Percentiles rank a stretch among this genome's conserved stretches.
phyloP scores from a whole-genome alignment of 1,140 invertebrate species.

The Leptestheria dahalacensis region DNA sequence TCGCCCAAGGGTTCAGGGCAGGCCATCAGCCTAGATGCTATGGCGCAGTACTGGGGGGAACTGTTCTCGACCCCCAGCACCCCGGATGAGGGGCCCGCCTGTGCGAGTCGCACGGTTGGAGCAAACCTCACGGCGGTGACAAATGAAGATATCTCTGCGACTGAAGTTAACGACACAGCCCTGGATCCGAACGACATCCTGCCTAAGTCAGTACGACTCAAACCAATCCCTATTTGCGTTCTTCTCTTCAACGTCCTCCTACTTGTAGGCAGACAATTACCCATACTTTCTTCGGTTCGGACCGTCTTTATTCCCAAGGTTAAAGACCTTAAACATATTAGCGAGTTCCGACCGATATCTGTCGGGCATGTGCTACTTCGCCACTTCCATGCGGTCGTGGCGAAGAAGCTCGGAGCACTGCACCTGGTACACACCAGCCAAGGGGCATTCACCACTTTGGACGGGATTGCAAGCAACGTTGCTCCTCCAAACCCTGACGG shows the following conservation, averaged over 20 bases:
- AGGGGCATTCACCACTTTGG: conserved; percentile 19
- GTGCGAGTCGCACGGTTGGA: neutral
- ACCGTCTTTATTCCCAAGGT: conserved; percentile 24
- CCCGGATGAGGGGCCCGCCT: neutral
- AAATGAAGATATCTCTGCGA: neutral
- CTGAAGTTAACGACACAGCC: neutral
- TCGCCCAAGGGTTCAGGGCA: conserved; percentile 13
- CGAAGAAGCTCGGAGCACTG: conserved; percentile 15
- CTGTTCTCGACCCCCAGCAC: conserved; percentile 18
- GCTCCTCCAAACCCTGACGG: conserved; percentile 13
- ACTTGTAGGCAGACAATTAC: neutral
- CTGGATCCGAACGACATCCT: neutral
- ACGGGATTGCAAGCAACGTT: conserved; percentile 17
- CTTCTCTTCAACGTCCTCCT: neutral
- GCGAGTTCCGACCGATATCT: conserved; percentile 22
- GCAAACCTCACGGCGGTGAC: neutral
- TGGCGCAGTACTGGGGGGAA: conserved; percentile 4
- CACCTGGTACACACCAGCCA: conserved; percentile 19
- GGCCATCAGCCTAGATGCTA: neutral
- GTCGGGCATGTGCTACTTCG: conserved; percentile 19
- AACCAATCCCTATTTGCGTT: neutral
- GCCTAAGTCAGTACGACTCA: neutral
- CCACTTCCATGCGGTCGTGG: conserved; percentile 20
- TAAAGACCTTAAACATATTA: conserved; percentile 7
- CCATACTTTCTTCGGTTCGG: conserved; percentile 14